These are phyloP conservation scores for Nothocercus julius DNA, from an alignment of 2,113 vertebrate genomes.

Conservation along the genomic window DNA sequence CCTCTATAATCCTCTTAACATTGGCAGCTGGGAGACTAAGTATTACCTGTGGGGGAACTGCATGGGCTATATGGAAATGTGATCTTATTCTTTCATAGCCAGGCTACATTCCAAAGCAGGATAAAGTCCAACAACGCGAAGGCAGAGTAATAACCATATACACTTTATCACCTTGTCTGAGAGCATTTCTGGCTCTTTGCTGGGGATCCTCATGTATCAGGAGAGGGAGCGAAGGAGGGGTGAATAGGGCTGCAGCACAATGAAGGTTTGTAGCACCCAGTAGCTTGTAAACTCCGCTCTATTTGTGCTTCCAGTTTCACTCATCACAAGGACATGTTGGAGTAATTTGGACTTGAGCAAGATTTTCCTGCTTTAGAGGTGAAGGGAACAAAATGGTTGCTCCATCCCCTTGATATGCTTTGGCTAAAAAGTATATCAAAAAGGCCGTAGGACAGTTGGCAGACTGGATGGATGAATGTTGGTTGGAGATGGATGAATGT, in stretches of 20 bases:
- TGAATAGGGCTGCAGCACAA: fast-evolving
- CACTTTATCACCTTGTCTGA: not conserved
- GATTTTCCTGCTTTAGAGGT: not conserved
- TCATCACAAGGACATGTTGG: not conserved
- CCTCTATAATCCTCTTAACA: not conserved
- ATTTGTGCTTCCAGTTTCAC: not conserved
- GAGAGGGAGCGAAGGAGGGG: not conserved
- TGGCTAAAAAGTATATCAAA: not conserved
- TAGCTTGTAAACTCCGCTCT: not conserved
- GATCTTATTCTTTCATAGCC: not conserved
- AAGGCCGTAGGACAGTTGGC: fast-evolving
- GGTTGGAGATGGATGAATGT: not conserved
- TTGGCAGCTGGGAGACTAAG: not conserved
- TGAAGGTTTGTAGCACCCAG: not conserved
- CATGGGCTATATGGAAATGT: not conserved
- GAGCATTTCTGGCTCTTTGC: not conserved
- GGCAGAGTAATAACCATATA: not conserved
- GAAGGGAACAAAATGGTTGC: not conserved
- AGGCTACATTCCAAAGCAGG: not conserved
- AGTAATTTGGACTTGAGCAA: not conserved
- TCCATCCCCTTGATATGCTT: not conserved
- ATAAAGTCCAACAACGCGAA: not conserved
- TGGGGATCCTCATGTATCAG: not conserved
- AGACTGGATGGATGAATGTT: not conserved
- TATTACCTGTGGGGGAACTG: not conserved